These are phyloP conservation scores for Allobates femoralis DNA, from an alignment of 2,797 vertebrate genomes.

Conservation along the genomic window DNA sequence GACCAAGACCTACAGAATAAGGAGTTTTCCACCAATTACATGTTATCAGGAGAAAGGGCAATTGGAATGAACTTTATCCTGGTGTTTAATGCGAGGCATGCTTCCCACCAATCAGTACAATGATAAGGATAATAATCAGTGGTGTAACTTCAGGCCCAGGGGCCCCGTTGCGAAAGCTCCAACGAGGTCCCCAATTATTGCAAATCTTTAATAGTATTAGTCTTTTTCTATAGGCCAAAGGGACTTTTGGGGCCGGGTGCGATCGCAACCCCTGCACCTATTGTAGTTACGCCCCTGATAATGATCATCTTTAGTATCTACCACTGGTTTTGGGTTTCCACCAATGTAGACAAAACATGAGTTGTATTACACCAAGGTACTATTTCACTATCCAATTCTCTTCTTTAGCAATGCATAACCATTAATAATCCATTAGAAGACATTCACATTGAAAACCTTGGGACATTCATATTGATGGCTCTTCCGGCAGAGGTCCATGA, in stretches of 20 bases:
- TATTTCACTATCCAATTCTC: conserved; percentile 48
- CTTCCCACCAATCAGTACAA: neutral
- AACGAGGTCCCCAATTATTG: no score
- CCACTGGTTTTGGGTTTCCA: conserved; percentile 31
- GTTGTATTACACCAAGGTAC: conserved; percentile 28
- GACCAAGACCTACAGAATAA: no score
- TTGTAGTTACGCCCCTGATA: no score
- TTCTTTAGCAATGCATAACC: neutral
- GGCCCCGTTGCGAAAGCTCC: no score
- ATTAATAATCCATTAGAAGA: conserved; percentile 47
- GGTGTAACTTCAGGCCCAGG: no score
- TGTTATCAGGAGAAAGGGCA: neutral
- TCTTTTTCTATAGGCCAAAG: no score
- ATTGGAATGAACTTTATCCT: neutral
- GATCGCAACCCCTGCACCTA: no score
- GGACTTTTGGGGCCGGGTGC: no score
- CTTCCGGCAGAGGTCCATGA: neutral
- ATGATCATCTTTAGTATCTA: neutral
- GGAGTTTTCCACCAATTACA: neutral
- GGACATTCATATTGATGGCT: neutral
- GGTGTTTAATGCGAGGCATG: neutral
- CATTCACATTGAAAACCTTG: conserved; percentile 8
- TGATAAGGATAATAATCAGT: neutral
- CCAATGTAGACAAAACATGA: conserved; percentile 13
- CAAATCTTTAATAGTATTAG: no score